Conservation (phyloP, 53 echinoderm and acorn worm genomes). For the Hippasteria phrygiana region DNA sequence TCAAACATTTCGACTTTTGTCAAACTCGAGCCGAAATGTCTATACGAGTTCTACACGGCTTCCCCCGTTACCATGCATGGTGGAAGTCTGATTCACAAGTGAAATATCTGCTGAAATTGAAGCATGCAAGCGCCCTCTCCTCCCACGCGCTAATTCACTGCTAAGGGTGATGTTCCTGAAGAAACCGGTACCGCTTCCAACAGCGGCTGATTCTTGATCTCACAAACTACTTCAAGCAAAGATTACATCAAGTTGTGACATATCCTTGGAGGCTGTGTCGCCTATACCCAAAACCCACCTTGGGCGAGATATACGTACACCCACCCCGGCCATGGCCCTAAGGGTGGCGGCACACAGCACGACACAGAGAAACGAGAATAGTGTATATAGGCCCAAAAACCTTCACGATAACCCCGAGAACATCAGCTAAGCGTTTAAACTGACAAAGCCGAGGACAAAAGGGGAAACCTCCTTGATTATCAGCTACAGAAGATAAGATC, state of each 20-base stretch:
- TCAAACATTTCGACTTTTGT: too few relatives aligned
- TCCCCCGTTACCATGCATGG: too few relatives aligned
- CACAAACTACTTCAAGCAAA: slow-evolving; percentile 39
- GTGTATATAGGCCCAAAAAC: background rate
- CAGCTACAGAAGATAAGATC: background rate
- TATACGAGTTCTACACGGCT: too few relatives aligned
- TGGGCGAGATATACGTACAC: slow-evolving; percentile 72
- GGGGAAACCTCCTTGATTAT: background rate
- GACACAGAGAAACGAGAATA: slow-evolving; percentile 3
- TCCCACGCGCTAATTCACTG: too few relatives aligned
- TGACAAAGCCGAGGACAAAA: background rate
- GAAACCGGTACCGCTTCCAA: background rate
- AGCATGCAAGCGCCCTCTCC: too few relatives aligned
- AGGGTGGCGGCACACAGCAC: slow-evolving; percentile 38
- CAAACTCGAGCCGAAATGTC: too few relatives aligned
- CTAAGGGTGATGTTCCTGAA: background rate
- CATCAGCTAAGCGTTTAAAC: slow-evolving; percentile 18
- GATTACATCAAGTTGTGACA: slow-evolving; percentile 56
- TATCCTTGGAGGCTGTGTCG: background rate
- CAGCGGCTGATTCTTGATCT: background rate
- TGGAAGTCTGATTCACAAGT: too few relatives aligned
- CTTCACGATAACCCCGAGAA: background rate
- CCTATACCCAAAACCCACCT: slow-evolving; percentile 19
- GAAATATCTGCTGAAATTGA: too few relatives aligned
- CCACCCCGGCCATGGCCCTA: slow-evolving; percentile 60